Base-by-base conservation (phyloP, 2,797 vertebrate species). In the Epinephelus coioides region DNA sequence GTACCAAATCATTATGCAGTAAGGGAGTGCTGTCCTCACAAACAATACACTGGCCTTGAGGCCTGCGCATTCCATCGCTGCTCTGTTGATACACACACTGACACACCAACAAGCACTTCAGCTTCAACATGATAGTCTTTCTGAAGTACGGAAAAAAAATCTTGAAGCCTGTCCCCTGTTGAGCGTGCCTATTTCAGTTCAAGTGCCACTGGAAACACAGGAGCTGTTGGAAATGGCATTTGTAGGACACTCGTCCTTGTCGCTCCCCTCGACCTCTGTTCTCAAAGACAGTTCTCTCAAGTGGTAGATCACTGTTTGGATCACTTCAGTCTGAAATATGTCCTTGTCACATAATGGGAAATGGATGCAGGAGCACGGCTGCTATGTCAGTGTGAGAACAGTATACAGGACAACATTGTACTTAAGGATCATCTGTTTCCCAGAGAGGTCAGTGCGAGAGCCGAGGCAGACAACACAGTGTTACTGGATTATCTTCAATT, bases 241-340 rank as follows among this genome's bases (percentile, higher is more conserved):
- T 94, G 92, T 93, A 92, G 92, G 89, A 94, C 93, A 91, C 93
- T 95, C 71, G 91, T 94, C 92, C 92, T 95, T 95, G 92, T 88
- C 83, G 74, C 78, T 87, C 89, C 87, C 84, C 93, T 95, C 87
- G 79, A 94, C 92, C 94, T 91, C 89, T 90, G 89, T 92, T 92
- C 91, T 92, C 88, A 91, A 93, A 94, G 93, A 94, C 88, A 71
- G 88, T 91, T 92, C 94, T 90, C 91, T 94, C 84, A 79, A 95
- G 93, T 92, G 90, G 77, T 64, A 59, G 82, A 87, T 86, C 85
- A 83, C 87, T 85, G 87, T 91, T 91, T 90, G 90, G 89, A 93
- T 93, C 85, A 88, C 92, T 95, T 92, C 83, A 93, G 82, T 84
- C 85, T 92, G 82, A 88, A 91, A 93, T 87, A 88, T 86, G 91